Evolutionary conservation across 2,888 invertebrate genomes (phyloP), one percentile per base, ranked within the genome.

Genomic region (Diachrysia chrysitis): DNA sequence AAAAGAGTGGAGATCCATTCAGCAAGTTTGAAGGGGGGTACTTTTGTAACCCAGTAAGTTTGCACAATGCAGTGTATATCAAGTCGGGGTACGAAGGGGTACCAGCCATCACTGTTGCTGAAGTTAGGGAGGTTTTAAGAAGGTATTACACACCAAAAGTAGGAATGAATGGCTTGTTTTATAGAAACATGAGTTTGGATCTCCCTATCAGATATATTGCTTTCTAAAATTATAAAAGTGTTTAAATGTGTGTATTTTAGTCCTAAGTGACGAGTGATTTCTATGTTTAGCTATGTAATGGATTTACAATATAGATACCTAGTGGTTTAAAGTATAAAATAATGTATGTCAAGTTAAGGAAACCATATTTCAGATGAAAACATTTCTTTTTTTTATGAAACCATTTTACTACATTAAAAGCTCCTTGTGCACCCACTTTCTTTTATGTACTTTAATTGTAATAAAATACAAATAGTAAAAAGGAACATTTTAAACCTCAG

Each of bases 81-180:
- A 95, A 95, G 73, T 93, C 95, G 0, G 97, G 97, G 0, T 96
- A 96, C 83, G 97, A 96, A 84, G 96, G 97, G 32, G 97, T 97
- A 51, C 96, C 96, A 46, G 96, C 97, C 0, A 96, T 98, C 64
- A 97, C 97, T 23, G 97, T 98, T 0, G 96, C 96, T 14, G 98
- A 98, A 93, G 97, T 98, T 55, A 96, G 97, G 74, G 98, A 98
- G 92, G 98, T 97, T 0, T 95, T 98, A 83, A 94, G 98, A 62
- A 95, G 98, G 73, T 97, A 97, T 85, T 96, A 96, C 87, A 96
- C 96, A 42, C 96, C 97, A 0, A 96, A 95, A 83, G 93, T 95
- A 48, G 97, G 96, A 14, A 95, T 94, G 93, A 96, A 93, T 79
- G 95, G 95, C 10, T 76, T 95, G 23, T 95, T 95, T 81, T 92